Base-by-base conservation (phyloP, 1,140 invertebrate species). In the Drosophila kanapiae region DNA sequence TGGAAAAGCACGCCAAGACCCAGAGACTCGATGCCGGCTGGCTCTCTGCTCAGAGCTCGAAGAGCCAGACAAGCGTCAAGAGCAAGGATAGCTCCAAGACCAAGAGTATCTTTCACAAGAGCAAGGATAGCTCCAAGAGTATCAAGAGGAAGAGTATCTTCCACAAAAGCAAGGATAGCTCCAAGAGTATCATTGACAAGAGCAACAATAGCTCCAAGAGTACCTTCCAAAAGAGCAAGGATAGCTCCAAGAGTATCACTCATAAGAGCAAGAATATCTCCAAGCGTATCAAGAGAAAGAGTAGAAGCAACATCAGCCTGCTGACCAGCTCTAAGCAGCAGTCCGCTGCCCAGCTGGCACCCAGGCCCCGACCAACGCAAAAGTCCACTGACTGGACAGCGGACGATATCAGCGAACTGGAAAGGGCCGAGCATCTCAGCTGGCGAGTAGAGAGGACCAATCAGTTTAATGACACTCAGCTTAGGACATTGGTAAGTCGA, bases 361-460 rank as follows among this genome's bases (percentile, higher is more conserved):
- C 1, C 3, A 13, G 31, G 8, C 51, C 23, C 13, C 6, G 16
- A 40, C n/a, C 9, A 6, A 18, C 4, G 10, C 13, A 16, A 9
- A 7, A 18, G 11, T 35, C 38, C 6, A 14, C 16, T 1, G 8
- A 78, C 16, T 87, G 83, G 83, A 16, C 45, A 29, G 80, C 84
- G 0, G 40, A 62, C 0, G 13, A 31, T 10, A 88, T 88, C 6
- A 64, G 53, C 37, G 48, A 59, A 51, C 0, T 37, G 58, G 60
- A 43, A 57, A 31, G 35, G 18, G 42, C 43, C 38, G 14, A 40
- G 27, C 18, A 63, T 48, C 63, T 53, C 1, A 54, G 23, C 6
- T 91, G 88, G 85, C 78, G 83, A 13, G 38, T 48, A 47, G 54
- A 84, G 45, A 59, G 91, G 4, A 63, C 48, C 9, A 65, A 74